Conservation (phyloP, 2,113 vertebrate species). For the Cephalopholis sonnerati region DNA sequence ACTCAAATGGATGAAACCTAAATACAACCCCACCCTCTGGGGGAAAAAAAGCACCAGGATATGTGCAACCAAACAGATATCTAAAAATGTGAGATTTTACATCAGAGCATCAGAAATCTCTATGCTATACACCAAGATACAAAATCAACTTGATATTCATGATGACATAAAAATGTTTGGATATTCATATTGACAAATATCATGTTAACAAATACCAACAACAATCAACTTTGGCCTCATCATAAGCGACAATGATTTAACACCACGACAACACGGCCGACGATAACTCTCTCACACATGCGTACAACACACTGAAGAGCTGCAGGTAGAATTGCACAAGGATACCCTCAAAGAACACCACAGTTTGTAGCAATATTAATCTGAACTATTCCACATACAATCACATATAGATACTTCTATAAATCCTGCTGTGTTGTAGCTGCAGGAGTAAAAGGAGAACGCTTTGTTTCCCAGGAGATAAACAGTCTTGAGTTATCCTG, state of each 20-base stretch:
- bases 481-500: slow-evolving; percentile 61
- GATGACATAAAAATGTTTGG: slow-evolving; percentile 61
- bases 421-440: slow-evolving; percentile 52
- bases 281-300: slow-evolving; percentile 70
- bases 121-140: slow-evolving; percentile 62
- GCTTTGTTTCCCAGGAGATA: slow-evolving; percentile 23
- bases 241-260: slow-evolving; percentile 70
- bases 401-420: slow-evolving; percentile 65
- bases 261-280: slow-evolving; percentile 62
- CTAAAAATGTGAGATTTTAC: slow-evolving; percentile 46
- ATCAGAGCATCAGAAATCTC: slow-evolving; percentile 58
- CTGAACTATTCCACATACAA: slow-evolving; percentile 64
- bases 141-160: slow-evolving; percentile 63
- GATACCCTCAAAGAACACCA: slow-evolving; percentile 74
- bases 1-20: slow-evolving; percentile 39
- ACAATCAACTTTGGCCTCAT: slow-evolving; percentile 73
- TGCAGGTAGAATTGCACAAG: slow-evolving; percentile 71
- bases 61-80: slow-evolving; percentile 41
- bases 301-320: slow-evolving; percentile 72
- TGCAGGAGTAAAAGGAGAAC: slow-evolving; percentile 57
- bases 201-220: slow-evolving; percentile 68
- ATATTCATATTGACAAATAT: slow-evolving; percentile 60
- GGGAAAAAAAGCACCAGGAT: slow-evolving; percentile 49
- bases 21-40: slow-evolving; percentile 27
- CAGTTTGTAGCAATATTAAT: slow-evolving; percentile 67